Evolutionary conservation across 2,113 vertebrate species (phyloP).

Genomic region (Poeciliopsis occidentalis): DNA sequence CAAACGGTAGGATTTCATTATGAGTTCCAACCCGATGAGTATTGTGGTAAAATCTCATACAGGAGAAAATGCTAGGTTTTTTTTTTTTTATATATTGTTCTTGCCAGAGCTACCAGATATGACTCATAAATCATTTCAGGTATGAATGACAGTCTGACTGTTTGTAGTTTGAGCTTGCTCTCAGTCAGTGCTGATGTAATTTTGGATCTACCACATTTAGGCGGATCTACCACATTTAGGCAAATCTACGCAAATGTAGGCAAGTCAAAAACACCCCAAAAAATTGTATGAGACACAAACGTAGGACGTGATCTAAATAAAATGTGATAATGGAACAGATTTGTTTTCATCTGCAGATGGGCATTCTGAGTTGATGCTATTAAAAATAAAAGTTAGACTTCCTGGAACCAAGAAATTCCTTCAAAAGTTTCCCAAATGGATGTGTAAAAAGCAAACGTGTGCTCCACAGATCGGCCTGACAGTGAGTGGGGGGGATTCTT

Average conservation of each 20-base stretch:
- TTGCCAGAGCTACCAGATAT: constrained; percentile 18
- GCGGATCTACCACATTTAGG: constrained; percentile 46
- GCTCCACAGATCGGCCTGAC: constrained; percentile 22
- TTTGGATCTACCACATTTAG: constrained; percentile 41
- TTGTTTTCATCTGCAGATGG: constrained; percentile 3
- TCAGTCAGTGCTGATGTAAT: constrained; percentile 58
- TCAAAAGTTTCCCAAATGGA: background rate
- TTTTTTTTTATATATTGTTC: background rate
- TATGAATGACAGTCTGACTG: constrained; percentile 61
- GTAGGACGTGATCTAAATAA: constrained; percentile 39
- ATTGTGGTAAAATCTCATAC: constrained; percentile 26
- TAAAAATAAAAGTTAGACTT: no score
- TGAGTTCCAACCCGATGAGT: constrained; percentile 39
- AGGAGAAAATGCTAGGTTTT: constrained; percentile 30
- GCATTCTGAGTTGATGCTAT: background rate
- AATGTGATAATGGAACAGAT: constrained; percentile 25
- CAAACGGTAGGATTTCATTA: constrained; percentile 36
- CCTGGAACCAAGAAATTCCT: no score
- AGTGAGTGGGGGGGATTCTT: constrained; percentile 33
- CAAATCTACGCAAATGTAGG: constrained; percentile 53
- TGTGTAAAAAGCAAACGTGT: constrained; percentile 25
- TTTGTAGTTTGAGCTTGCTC: constrained; percentile 17
- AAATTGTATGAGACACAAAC: constrained; percentile 1
- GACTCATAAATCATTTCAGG: constrained; percentile 58
- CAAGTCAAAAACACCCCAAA: constrained; percentile 32